phyloP scores from a whole-genome alignment of 1,140 invertebrate species.

The Aphelenchoides fujianensis region DNA sequence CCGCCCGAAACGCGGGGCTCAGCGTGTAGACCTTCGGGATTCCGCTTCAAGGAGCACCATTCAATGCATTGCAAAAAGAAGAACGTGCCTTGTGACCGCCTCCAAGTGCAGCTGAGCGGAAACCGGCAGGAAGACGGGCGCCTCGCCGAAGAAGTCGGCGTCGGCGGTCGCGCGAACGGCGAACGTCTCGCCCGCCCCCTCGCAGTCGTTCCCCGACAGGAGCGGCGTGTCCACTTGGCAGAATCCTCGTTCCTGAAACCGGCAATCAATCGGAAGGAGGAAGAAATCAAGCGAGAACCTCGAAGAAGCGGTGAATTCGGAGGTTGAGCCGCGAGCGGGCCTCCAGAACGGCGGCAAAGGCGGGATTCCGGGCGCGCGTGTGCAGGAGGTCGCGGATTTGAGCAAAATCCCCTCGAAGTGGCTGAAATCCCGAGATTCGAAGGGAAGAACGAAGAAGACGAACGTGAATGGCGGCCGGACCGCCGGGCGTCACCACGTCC shows the following conservation, averaged over 20 bases:
- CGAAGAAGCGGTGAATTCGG: constrained; percentile 51
- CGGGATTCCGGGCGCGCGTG: constrained; percentile 37
- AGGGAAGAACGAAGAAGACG: constrained; percentile 29
- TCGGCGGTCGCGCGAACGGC: constrained; percentile 64
- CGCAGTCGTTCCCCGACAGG: constrained; percentile 94
- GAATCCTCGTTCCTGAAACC: constrained; percentile 68
- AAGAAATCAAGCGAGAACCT: constrained; percentile 29
- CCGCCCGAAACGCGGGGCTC: constrained; percentile 87
- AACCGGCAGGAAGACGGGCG: constrained; percentile 75
- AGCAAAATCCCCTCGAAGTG: constrained; percentile 29
- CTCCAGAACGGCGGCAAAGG: constrained; percentile 50
- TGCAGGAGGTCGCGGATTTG: constrained; percentile 39
- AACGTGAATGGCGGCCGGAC: constrained; percentile 23
- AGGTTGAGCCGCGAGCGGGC: constrained; percentile 46
- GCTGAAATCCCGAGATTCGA: too few species aligned
- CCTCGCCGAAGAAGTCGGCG: constrained; percentile 34
- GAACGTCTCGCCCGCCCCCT: constrained; percentile 91
- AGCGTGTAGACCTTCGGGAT: constrained; percentile 81
- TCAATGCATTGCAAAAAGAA: too few species aligned
- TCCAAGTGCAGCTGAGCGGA: constrained; percentile 94
- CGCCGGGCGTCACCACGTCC: constrained; percentile 23
- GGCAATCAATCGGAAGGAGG: not conserved
- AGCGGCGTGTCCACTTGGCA: constrained; percentile 84
- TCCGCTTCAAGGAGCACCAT: not conserved
- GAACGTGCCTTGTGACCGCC: constrained; percentile 63